These are phyloP conservation scores for Brotula barbata DNA, from an alignment of 2,797 vertebrate species.

Conservation along the genomic window DNA sequence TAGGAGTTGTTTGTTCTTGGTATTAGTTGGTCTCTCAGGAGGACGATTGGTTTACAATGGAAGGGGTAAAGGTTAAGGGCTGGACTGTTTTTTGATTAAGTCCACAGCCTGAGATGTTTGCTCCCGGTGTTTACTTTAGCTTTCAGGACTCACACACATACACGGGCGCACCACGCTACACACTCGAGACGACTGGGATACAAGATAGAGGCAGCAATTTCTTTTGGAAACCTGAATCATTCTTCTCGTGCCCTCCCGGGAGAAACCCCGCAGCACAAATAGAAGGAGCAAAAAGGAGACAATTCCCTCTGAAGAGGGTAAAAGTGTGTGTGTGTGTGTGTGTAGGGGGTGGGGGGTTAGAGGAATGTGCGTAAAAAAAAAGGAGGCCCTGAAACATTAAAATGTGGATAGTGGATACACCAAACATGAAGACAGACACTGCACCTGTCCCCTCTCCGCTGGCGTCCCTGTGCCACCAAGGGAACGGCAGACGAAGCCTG, in stretches of 20 bases:
- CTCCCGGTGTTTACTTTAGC: slow-evolving; percentile 13
- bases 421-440: slow-evolving; percentile 38
- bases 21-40: neutral
- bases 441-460: slow-evolving; percentile 75
- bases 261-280: slow-evolving; percentile 7
- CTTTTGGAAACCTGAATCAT: slow-evolving; percentile 23
- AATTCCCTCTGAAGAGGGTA: slow-evolving; percentile 22
- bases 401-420: slow-evolving; percentile 41
- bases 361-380: slow-evolving; percentile 53
- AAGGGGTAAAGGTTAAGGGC: slow-evolving; percentile 7
- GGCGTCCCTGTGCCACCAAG: slow-evolving; percentile 58
- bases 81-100: slow-evolving; percentile 9
- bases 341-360: neutral
- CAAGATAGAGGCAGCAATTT: slow-evolving; percentile 9
- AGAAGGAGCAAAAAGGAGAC: slow-evolving; percentile 3
- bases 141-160: slow-evolving; percentile 3
- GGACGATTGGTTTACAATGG: neutral
- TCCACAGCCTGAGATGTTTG: slow-evolving; percentile 11
- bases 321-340: too few species aligned
- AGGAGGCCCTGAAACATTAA: slow-evolving; percentile 21
- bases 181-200: neutral
- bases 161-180: neutral
- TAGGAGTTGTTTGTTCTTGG: neutral
- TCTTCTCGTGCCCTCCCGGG: slow-evolving; percentile 22
- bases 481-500: slow-evolving; percentile 58